Conservation (phyloP, 2,888 invertebrate species). For the Megastigmus dorsalis region DNA sequence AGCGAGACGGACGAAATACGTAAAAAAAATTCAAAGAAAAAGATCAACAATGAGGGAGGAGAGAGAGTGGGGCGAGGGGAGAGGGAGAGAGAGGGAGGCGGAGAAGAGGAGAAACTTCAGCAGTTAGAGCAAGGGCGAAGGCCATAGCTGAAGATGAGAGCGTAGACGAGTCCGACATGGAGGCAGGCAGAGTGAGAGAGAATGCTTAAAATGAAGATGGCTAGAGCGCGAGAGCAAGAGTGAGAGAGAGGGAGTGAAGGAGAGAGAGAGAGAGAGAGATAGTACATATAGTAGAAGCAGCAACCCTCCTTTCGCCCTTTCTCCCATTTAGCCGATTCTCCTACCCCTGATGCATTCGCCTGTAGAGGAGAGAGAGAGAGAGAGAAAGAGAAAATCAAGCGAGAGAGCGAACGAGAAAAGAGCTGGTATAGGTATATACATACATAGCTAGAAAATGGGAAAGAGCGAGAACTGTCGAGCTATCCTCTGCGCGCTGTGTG, state of each 20-base stretch:
- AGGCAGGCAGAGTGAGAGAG: conserved; percentile 41
- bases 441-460: conserved; percentile 42
- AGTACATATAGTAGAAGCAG: no score
- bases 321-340: conserved; percentile 53
- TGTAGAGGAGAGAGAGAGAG: conserved; percentile 31
- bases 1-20: background rate
- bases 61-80: background rate
- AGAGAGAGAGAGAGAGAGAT: conserved; percentile 8
- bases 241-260: conserved; percentile 58
- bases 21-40: conserved; percentile 23
- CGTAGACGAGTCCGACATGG: background rate
- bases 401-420: conserved; percentile 37
- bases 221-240: conserved; percentile 67
- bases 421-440: no score
- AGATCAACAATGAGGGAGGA: conserved; percentile 38
- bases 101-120: no score
- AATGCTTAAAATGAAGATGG: conserved; percentile 76
- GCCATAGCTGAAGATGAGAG: conserved; percentile 5
- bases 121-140: no score
- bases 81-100: background rate
- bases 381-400: conserved; percentile 42
- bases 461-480: conserved; percentile 51
- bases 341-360: conserved; percentile 9
- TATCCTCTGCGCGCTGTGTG: background rate
- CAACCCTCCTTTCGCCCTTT: conserved; percentile 76